Percentiles rank a stretch among this genome's conserved stretches.
Conservation (phyloP, 2,113 vertebrate genomes). For the Etia nguti region DNA sequence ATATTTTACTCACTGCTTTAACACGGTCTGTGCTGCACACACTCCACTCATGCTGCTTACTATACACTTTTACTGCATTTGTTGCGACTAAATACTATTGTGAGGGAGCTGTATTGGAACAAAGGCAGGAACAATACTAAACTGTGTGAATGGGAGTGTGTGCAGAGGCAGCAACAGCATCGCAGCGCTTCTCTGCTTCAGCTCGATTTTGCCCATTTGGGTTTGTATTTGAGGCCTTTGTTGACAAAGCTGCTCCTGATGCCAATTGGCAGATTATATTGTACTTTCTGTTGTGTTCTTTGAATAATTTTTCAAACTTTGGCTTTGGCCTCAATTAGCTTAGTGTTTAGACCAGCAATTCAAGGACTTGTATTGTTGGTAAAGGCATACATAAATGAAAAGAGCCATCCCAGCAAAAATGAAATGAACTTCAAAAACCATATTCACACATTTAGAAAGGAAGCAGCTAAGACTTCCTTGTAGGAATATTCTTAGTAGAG, state of each 20-base stretch:
- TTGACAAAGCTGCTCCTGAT: conserved; percentile 24
- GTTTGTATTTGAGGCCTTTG: conserved; percentile 44
- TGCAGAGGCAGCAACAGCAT: neutral
- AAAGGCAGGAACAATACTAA: conserved; percentile 48
- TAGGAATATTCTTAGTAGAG: neutral
- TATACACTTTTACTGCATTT: conserved; percentile 33
- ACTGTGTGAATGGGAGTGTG: conserved; percentile 30
- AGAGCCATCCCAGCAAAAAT: neutral
- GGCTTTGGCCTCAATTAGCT: conserved; percentile 64
- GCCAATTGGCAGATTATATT: conserved; percentile 63
- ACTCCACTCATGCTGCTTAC: conserved; percentile 34
- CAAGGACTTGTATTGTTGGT: conserved; percentile 27
- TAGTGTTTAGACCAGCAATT: conserved; percentile 57
- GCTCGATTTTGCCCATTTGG: conserved; percentile 30
- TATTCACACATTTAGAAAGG: neutral
- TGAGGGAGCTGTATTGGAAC: conserved; percentile 31
- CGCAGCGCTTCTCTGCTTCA: neutral
- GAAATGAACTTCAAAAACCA: neutral
- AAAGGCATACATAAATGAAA: conserved; percentile 25
- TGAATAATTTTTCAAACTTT: conserved; percentile 67
- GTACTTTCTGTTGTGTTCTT: conserved; percentile 56
- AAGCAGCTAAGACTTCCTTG: neutral
- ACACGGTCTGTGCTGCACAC: conserved; percentile 36
- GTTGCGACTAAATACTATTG: conserved; percentile 49
- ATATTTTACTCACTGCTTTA: conserved; percentile 17